Evolutionary conservation across 2,113 vertebrate species (phyloP), one percentile per base, ranked within the genome.

Genomic region (Leiothrix lutea): DNA sequence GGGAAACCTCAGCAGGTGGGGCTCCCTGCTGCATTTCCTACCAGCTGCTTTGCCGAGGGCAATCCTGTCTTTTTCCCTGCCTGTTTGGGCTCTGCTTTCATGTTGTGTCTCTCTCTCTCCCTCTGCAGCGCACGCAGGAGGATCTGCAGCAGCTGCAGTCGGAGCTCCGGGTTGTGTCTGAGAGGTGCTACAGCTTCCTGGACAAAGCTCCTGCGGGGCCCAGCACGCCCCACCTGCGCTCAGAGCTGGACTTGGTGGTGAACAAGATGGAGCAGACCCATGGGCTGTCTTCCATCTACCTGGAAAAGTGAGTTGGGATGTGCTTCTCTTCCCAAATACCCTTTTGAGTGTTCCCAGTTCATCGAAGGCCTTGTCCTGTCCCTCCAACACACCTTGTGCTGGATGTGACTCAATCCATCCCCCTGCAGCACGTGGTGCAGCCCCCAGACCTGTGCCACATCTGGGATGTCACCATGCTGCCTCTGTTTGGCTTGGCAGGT

Each of bases 181-280:
- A 98, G 28, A 98, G 98, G 74, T 99, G 99, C 62, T 97, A 95
- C 79, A 96, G 79, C 77, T 99, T 99, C 97, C 98, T 99, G 8
- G 95, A 98, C 82, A 99, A 99, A 92, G 99, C 99, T n/a, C 98
- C 99, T 0, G 94, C 97, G 0, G 99, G 99, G 16, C 97, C 98
- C 64, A 98, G 98, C 61, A 95, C 98, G 0, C 98, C 99, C 11
- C 95, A 93, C 22, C 94, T 99, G 45, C 98, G 98, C 1, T 98
- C 99, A 2, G 99, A 99, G 44, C 98, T 99, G 21, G 98, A 96
- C 86, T 90, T 99, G n/a, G 94, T 99, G 29, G 98, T 99, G 48
- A 99, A 98, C 83, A 98, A 98, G 96, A 98, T 98, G 79, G 99
- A 99, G 65, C 98, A 97, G 62, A 98, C 99, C 6, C 98, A 98